Conservation (phyloP, 2,888 invertebrate species). For the Drepanosiphum platanoidis region DNA sequence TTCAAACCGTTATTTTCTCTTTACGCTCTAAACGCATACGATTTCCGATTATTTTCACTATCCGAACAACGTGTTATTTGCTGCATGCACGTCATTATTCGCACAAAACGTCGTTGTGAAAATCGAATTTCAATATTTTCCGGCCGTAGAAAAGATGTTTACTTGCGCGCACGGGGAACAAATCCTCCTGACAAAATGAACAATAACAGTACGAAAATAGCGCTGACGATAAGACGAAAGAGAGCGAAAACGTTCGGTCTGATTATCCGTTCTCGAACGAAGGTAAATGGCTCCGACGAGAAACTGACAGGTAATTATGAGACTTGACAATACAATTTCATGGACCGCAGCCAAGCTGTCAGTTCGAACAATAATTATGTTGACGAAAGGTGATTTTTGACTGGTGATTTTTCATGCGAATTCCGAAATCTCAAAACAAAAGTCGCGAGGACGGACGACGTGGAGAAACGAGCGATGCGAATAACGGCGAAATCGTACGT, state of each 20-base stretch:
- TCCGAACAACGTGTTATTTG: no score
- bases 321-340: background rate
- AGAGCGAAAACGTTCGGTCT: background rate
- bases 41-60: no score
- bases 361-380: conserved; percentile 3
- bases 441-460: background rate
- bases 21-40: no score
- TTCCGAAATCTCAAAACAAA: background rate
- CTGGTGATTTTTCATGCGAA: background rate
- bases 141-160: background rate
- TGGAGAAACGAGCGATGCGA: background rate
- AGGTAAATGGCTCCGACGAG: background rate
- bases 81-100: no score
- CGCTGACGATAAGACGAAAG: background rate
- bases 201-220: background rate
- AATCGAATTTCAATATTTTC: background rate
- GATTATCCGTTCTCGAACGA: background rate
- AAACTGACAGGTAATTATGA: conserved; percentile 6
- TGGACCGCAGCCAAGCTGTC: conserved; percentile 1
- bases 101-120: no score
- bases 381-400: background rate
- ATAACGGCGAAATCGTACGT: background rate
- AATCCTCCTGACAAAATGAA: background rate
- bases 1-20: no score
- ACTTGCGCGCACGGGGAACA: background rate